Percentiles rank a stretch among this genome's conserved stretches.
Conservation (phyloP, 2,113 vertebrate species). For the Oenanthe oenanthe region DNA sequence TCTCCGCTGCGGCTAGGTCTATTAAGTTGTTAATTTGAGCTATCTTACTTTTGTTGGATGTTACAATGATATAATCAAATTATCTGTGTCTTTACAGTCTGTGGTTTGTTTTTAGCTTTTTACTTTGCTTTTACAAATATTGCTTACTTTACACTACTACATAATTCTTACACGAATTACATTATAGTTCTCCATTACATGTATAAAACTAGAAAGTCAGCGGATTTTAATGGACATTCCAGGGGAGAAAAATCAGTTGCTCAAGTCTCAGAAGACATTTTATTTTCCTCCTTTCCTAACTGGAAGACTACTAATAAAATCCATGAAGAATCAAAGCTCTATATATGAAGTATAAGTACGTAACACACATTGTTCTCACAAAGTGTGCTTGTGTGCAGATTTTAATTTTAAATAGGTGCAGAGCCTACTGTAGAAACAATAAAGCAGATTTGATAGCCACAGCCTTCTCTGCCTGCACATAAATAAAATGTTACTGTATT, state of each 20-base stretch:
- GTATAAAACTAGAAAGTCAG: background rate
- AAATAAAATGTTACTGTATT: background rate
- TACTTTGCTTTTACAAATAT: too few species aligned
- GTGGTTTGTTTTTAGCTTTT: too few species aligned
- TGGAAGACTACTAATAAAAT: background rate
- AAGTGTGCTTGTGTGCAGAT: background rate
- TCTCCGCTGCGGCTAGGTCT: too few species aligned
- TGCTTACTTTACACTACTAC: too few species aligned
- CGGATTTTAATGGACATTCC: background rate
- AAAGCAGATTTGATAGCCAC: background rate
- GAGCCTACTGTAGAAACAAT: background rate
- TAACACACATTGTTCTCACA: background rate
- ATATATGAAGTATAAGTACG: fast-evolving
- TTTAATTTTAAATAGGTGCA: background rate
- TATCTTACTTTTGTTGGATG: too few species aligned
- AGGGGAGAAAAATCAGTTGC: background rate
- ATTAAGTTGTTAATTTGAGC: too few species aligned
- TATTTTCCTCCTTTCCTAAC: background rate
- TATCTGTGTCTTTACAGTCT: too few species aligned
- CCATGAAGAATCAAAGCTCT: background rate
- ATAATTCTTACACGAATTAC: too few species aligned
- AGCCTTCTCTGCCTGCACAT: background rate
- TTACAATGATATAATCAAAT: too few species aligned
- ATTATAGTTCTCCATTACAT: background rate
- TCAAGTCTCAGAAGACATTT: background rate